These are phyloP conservation scores for Sebastes matsubarae DNA, from an alignment of 2,797 vertebrate genomes.

Conservation along the genomic window DNA sequence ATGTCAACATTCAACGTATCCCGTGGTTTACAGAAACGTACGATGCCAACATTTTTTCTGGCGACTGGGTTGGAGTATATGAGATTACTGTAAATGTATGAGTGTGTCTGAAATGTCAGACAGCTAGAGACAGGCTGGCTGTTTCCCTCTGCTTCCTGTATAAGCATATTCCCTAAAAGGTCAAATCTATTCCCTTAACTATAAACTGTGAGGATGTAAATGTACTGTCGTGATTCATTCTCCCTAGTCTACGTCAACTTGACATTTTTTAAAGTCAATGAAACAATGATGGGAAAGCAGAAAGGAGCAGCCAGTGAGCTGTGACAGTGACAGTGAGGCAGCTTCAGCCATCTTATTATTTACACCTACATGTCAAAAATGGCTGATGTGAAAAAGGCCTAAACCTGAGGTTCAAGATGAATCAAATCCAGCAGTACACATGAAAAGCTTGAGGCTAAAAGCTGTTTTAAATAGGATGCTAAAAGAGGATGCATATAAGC, in stretches of 20 bases:
- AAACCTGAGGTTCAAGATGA: neutral
- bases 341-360: neutral
- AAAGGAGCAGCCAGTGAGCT: neutral
- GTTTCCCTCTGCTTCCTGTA: neutral
- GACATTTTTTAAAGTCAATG: neutral
- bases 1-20: neutral
- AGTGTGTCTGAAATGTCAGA: neutral
- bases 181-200: neutral
- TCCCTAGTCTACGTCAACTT: neutral
- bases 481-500: constrained; percentile 5
- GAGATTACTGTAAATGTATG: neutral
- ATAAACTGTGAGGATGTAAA: neutral
- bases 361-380: neutral
- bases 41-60: no score
- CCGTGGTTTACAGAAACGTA: neutral
- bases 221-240: neutral
- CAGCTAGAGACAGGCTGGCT: neutral
- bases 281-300: neutral
- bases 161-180: neutral
- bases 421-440: neutral
- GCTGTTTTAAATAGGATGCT: constrained; percentile 5
- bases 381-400: neutral
- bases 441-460: neutral
- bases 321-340: neutral
- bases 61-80: no score